A percentile compares a stretch with the other conserved stretches of the same genome.
phyloP scores from a whole-genome alignment of 2,888 invertebrate genomes.

The Microchrysa polita region DNA sequence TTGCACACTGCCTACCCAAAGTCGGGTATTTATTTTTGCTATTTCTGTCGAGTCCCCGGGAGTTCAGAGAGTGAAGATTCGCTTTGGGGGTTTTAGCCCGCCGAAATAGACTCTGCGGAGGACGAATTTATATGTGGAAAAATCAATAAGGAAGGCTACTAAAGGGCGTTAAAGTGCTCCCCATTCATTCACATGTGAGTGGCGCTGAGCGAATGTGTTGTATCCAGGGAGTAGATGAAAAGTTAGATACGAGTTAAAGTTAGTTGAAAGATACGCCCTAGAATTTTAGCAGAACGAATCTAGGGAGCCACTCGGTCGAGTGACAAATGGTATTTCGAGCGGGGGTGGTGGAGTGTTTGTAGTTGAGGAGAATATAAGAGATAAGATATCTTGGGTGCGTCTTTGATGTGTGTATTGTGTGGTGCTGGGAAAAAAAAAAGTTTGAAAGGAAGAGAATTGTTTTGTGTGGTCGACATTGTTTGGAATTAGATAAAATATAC shows the following conservation, averaged over 20 bases:
- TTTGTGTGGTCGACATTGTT: background rate
- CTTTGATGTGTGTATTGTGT: conserved; percentile 17
- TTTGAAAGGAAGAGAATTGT: background rate
- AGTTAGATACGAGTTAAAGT: background rate
- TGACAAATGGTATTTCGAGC: conserved; percentile 20
- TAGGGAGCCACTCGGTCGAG: too few species aligned
- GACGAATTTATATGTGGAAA: conserved; percentile 9
- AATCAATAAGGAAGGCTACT: conserved; percentile 27
- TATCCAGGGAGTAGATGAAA: too few species aligned
- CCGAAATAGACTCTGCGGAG: conserved; percentile 13
- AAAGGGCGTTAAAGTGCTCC: conserved; percentile 1
- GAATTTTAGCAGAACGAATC: background rate
- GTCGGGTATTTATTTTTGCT: too few species aligned
- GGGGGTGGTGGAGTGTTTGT: background rate
- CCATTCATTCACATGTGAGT: background rate
- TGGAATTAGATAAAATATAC: background rate
- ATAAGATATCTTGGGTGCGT: conserved; percentile 21
- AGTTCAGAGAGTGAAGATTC: too few species aligned
- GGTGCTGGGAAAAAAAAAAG: background rate
- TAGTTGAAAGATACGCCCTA: conserved; percentile 8
- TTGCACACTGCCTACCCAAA: too few species aligned
- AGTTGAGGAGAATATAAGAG: background rate
- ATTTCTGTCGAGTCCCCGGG: too few species aligned
- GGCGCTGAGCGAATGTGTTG: too few species aligned
- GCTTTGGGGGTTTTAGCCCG: background rate